Conservation (phyloP, 2,797 vertebrate species). For the Mionectes olivaceus region DNA sequence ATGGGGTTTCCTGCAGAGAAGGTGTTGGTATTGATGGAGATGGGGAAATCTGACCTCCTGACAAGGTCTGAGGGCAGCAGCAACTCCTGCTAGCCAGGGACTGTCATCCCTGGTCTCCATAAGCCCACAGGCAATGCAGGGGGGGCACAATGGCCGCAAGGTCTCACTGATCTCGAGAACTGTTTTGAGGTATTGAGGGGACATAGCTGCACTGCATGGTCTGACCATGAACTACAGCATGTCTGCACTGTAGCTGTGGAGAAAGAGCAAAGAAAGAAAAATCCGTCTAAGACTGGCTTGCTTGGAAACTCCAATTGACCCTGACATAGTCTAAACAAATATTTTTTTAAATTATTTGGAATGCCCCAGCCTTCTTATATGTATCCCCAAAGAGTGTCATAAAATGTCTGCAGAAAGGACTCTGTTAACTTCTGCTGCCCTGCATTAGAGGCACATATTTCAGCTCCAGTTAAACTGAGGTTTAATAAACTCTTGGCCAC, state of each 20-base stretch:
- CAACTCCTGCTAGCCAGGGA: not conserved
- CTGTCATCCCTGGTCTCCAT: not conserved
- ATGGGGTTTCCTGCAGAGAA: not conserved
- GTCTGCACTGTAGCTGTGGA: not conserved
- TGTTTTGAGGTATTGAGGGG: not conserved
- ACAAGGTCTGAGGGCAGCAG: not conserved
- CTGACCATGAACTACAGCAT: accelerated
- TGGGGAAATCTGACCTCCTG: not conserved
- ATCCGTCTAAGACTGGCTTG: not conserved
- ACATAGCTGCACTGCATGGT: not conserved
- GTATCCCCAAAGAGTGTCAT: slow-evolving; percentile 48
- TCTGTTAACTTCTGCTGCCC: slow-evolving; percentile 36
- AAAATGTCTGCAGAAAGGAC: slow-evolving; percentile 30
- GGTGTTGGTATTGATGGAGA: not conserved
- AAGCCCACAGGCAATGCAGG: not conserved
- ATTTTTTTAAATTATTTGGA: slow-evolving; percentile 42
- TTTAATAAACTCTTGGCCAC: slow-evolving; percentile 38
- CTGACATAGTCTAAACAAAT: slow-evolving; percentile 60
- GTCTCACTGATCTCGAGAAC: not conserved
- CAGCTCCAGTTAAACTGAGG: slow-evolving; percentile 29
- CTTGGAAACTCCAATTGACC: slow-evolving; percentile 5
- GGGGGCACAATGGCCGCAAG: too few species aligned
- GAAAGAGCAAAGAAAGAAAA: not conserved
- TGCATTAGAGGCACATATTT: slow-evolving; percentile 13
- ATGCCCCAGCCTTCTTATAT: not conserved